A percentile compares a stretch with the other conserved stretches of the same genome.
phyloP scores from a whole-genome alignment of 1,140 invertebrate genomes.

The Propsilocerus akamusi region DNA sequence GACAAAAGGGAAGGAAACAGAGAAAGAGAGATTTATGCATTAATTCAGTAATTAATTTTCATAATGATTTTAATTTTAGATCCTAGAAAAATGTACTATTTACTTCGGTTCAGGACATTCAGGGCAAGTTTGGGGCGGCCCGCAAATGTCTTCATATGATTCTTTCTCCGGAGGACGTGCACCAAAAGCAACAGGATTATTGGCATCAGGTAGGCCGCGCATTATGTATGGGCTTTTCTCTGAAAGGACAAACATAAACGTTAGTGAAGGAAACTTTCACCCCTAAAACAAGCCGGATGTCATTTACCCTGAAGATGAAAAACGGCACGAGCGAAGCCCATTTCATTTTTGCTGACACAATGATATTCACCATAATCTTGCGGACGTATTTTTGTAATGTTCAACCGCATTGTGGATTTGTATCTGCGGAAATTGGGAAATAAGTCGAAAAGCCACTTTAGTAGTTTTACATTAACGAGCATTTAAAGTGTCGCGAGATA shows the following conservation, averaged over 20 bases:
- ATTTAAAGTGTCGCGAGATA: no score
- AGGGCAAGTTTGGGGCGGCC: slow-evolving; percentile 30
- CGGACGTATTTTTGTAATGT: slow-evolving; percentile 41
- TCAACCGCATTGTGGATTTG: slow-evolving; percentile 43
- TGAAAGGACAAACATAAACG: background rate
- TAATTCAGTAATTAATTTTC: no score
- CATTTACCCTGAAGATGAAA: slow-evolving; percentile 50
- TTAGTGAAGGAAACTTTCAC: background rate
- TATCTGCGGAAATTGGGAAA: slow-evolving; percentile 9
- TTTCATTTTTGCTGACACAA: slow-evolving; percentile 67
- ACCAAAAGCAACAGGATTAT: slow-evolving; percentile 26
- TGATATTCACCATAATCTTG: slow-evolving; percentile 55
- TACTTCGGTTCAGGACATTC: slow-evolving; percentile 32
- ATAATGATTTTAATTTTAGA: no score
- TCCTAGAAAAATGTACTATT: no score
- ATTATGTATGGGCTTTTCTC: background rate
- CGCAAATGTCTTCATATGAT: slow-evolving; percentile 41
- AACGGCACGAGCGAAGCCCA: slow-evolving; percentile 54
- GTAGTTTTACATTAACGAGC: background rate
- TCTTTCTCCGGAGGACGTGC: slow-evolving; percentile 30
- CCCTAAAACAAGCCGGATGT: background rate
- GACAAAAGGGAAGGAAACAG: no score
- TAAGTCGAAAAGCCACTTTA: background rate
- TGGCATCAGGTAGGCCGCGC: background rate
- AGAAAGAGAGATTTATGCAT: no score